Evolutionary conservation across 2,113 vertebrate genomes (phyloP), one percentile per base, ranked within the genome.

Genomic region (Bubo scandiacus): DNA sequence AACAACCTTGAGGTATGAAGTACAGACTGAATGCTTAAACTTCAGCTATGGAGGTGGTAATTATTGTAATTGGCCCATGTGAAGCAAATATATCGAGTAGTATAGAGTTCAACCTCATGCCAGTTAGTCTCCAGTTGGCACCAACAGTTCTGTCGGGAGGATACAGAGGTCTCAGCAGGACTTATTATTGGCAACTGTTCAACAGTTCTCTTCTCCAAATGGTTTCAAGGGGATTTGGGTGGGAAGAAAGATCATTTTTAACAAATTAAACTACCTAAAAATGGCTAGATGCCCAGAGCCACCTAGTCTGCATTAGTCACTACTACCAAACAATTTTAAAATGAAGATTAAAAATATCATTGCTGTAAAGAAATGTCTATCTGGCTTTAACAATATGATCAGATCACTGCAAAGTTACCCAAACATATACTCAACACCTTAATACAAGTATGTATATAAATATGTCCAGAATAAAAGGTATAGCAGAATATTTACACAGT

Each of bases 251-350:
- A 96, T 82, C 71, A 96, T 96, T 96, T 96, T 96, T 97, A 96
- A 96, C 92, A 95, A 96, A 95, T 96, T 94, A 94, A 97, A 96
- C 96, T 95, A 96, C 95, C 94, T 97, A 81, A 88, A 95, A 91
- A 96, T 96, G 95, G 96, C 95, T 29, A 61, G 78, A 83, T 96
- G 94, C 97, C 92, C 95, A 74, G 91, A 97, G 96, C 81, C 84
- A 94, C 95, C 95, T 88, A 68, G 81, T 73, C 74, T 91, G 92
- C 94, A 62, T 93, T 72, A 91, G 84, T 91, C 87, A 93, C 87
- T 85, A 54, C 94, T 66, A 91, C 58, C 73, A 87, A 81, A 67
- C 92, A 26, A 75, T 62, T 94, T 73, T 15, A 3, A 65, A 95
- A 55, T 66, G 67, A 57, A 87, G 58, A 91, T 82, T 82, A 77